phyloP scores from a whole-genome alignment of 2,888 invertebrate genomes.

The Hedychridium roseum region DNA sequence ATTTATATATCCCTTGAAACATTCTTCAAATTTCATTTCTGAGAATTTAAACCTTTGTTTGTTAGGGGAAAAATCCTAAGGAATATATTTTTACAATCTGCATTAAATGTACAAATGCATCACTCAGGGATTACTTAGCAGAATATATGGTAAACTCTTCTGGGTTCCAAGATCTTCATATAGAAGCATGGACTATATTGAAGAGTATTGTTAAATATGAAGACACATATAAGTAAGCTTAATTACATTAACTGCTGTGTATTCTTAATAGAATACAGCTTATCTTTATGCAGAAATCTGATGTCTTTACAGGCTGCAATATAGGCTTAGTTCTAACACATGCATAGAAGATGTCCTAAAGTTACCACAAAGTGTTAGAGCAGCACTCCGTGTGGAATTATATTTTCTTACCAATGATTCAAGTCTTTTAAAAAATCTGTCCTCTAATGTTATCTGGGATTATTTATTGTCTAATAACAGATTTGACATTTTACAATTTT shows the following conservation, averaged over 20 bases:
- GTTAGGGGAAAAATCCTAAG: conserved; percentile 67
- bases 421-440: conserved; percentile 53
- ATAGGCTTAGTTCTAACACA: conserved; percentile 52
- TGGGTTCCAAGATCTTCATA: conserved; percentile 53
- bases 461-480: conserved; percentile 70
- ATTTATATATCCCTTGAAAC: conserved; percentile 4
- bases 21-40: conserved; percentile 7
- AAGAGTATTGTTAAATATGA: conserved; percentile 51
- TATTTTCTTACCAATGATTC: conserved; percentile 58
- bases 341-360: conserved; percentile 55
- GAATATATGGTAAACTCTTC: conserved; percentile 70
- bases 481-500: conserved; percentile 68
- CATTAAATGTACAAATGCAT: conserved; percentile 68
- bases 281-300: not conserved
- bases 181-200: conserved; percentile 63
- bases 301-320: conserved; percentile 36
- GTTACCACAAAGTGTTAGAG: conserved; percentile 46
- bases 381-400: conserved; percentile 50
- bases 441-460: conserved; percentile 67
- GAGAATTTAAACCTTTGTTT: too few relatives aligned
- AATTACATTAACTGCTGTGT: not conserved
- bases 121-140: conserved; percentile 73
- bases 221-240: conserved; percentile 44
- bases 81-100: conserved; percentile 70
- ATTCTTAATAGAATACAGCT: conserved; percentile 1